Evolutionary conservation across 2,113 vertebrate species (phyloP).

Genomic region (Stigmatopora argus): DNA sequence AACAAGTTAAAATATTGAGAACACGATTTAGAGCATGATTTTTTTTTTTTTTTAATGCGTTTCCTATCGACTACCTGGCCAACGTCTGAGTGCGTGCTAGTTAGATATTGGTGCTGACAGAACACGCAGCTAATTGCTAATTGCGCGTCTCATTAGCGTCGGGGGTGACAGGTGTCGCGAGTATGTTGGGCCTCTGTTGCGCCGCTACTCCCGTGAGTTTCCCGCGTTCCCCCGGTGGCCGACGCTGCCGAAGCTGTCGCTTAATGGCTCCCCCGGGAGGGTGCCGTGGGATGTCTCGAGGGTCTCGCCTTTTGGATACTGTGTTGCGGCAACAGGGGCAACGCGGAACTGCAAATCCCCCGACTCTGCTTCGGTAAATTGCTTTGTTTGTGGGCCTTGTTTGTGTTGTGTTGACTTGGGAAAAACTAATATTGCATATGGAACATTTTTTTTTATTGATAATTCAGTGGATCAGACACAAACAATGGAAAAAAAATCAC

Average conservation of each 20-base stretch:
- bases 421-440: not conserved
- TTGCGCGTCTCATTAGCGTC: slow-evolving; percentile 79
- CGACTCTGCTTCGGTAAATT: slow-evolving; percentile 39
- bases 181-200: slow-evolving; percentile 69
- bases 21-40: not conserved
- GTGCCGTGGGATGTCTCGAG: slow-evolving; percentile 69
- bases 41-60: not conserved
- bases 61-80: not conserved
- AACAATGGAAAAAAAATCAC: no score
- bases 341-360: slow-evolving; percentile 45
- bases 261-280: slow-evolving; percentile 75
- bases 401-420: not conserved
- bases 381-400: slow-evolving; percentile 9
- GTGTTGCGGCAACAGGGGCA: slow-evolving; percentile 62
- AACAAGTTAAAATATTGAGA: no score
- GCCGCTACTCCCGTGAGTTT: slow-evolving; percentile 65
- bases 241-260: slow-evolving; percentile 54
- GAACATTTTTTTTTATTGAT: not conserved
- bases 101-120: slow-evolving; percentile 76
- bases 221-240: slow-evolving; percentile 51
- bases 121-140: slow-evolving; percentile 78
- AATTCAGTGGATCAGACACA: not conserved
- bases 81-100: slow-evolving; percentile 27
- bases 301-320: slow-evolving; percentile 73
- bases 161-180: slow-evolving; percentile 80